Percentiles rank a stretch among this genome's conserved stretches.
phyloP scores from a whole-genome alignment of 2,113 vertebrate species.

The Apodemus speciosus region DNA sequence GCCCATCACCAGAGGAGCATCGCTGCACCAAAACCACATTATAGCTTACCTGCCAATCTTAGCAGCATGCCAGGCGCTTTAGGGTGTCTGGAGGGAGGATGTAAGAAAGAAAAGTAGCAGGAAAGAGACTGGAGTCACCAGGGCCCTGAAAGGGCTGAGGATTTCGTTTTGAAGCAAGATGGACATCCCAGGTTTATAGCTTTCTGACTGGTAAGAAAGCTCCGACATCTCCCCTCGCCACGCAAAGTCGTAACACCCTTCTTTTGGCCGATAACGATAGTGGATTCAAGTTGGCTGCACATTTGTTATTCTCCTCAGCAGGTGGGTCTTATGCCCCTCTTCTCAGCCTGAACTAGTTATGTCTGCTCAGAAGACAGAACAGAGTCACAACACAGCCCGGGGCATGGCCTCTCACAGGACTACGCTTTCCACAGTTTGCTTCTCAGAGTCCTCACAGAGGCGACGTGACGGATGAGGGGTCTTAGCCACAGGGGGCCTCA shows the following conservation, averaged over 20 bases:
- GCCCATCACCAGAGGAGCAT: slow-evolving; percentile 40
- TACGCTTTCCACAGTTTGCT: neutral
- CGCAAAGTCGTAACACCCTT: neutral
- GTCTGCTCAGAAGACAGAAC: neutral
- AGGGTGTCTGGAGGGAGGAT: slow-evolving; percentile 51
- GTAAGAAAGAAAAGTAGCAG: neutral
- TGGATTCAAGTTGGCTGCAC: neutral
- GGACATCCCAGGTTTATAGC: neutral
- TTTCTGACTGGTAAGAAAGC: slow-evolving; percentile 3
- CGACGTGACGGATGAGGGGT: no score
- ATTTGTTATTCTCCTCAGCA: neutral
- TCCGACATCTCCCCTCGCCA: neutral
- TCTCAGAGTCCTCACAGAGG: neutral
- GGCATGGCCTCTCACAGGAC: neutral
- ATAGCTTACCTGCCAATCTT: slow-evolving; percentile 70
- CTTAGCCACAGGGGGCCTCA: neutral
- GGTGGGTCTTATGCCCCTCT: neutral
- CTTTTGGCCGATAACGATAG: neutral
- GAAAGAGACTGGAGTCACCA: neutral
- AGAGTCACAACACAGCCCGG: fast-evolving
- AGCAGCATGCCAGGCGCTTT: neutral
- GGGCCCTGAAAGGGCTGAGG: neutral
- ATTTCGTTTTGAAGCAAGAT: neutral
- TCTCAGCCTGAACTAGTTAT: neutral
- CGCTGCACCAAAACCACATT: slow-evolving; percentile 46